These are phyloP conservation scores for Mobula birostris DNA, from an alignment of 2,113 vertebrate species.

Conservation along the genomic window DNA sequence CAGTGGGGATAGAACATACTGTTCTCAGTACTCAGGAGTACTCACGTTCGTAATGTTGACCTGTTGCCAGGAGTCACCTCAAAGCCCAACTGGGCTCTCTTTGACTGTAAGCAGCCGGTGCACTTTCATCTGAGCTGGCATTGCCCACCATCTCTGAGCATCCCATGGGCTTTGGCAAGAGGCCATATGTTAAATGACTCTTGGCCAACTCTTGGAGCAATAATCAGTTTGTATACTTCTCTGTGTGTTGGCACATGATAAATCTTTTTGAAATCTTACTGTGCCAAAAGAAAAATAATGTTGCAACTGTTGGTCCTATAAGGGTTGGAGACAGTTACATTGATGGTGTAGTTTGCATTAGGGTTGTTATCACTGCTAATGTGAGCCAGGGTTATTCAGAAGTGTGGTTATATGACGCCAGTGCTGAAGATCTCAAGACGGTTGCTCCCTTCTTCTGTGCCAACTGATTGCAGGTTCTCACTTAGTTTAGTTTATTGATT, in stretches of 20 bases:
- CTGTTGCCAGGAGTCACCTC: not conserved
- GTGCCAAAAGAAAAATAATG: not conserved
- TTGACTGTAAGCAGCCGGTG: not conserved
- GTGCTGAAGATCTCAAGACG: not conserved
- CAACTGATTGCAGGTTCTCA: not conserved
- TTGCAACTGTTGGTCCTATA: not conserved
- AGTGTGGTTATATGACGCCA: not conserved
- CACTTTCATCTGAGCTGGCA: not conserved
- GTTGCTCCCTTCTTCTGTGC: too few relatives aligned
- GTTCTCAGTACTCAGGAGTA: not conserved
- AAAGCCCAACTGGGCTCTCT: not conserved
- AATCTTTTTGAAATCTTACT: not conserved
- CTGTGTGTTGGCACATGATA: not conserved
- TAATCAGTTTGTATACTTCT: not conserved
- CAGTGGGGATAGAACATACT: not conserved
- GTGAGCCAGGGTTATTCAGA: not conserved
- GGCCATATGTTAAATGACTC: not conserved
- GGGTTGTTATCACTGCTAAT: not conserved
- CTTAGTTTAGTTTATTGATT: not conserved
- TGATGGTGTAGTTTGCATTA: not conserved
- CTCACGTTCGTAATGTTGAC: not conserved
- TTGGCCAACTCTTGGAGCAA: not conserved
- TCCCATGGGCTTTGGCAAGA: not conserved
- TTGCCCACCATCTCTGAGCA: not conserved
- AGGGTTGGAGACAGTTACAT: not conserved